Evolutionary conservation across 2,888 invertebrate species (phyloP).

Genomic region (Smittia aterrima): DNA sequence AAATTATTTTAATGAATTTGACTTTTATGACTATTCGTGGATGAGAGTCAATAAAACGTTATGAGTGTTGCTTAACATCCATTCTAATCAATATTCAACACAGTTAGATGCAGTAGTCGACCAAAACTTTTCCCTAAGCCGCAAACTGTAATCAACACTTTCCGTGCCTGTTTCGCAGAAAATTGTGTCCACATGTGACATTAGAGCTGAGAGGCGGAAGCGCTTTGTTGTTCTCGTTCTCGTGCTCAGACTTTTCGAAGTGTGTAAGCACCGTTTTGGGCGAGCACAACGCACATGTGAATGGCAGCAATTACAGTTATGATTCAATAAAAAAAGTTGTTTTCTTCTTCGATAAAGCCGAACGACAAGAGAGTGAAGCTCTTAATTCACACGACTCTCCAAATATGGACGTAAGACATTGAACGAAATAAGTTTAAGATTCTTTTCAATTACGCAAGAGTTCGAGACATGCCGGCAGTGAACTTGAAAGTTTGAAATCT

Average conservation of each 20-base stretch:
- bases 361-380: slow-evolving; percentile 1
- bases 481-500: slow-evolving; percentile 23
- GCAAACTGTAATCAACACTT: neutral
- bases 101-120: neutral
- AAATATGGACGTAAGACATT: neutral
- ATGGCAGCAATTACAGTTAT: slow-evolving; percentile 40
- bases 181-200: neutral
- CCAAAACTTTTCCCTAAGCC: neutral
- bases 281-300: slow-evolving; percentile 17
- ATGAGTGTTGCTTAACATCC: neutral
- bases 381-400: neutral
- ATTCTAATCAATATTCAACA: neutral
- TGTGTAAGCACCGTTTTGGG: neutral
- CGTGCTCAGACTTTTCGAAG: neutral
- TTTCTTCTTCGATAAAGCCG: slow-evolving; percentile 6
- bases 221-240: too few relatives aligned
- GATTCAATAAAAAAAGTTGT: slow-evolving; percentile 28
- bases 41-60: neutral
- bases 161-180: neutral
- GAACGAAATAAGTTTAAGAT: slow-evolving; percentile 6
- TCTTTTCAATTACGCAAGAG: slow-evolving; percentile 33
- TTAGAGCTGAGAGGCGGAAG: neutral
- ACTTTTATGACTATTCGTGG: neutral
- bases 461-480: neutral
- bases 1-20: slow-evolving; percentile 31